Evolutionary conservation across 2,888 invertebrate species (phyloP).

Genomic region (Sipha maydis): DNA sequence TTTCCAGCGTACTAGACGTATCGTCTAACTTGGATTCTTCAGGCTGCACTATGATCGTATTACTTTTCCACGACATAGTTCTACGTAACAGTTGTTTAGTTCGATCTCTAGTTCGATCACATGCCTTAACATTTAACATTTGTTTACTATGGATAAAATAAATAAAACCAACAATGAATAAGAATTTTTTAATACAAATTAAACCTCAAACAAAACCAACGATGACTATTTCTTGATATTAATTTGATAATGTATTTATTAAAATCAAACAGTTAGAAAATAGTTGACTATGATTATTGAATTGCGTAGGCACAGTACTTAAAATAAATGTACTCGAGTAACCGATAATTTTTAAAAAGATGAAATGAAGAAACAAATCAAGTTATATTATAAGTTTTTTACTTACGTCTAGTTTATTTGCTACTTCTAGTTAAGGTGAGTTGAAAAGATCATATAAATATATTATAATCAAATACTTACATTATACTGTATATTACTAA

Average conservation of each 20-base stretch:
- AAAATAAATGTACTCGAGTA: not conserved
- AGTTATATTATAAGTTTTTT: not conserved
- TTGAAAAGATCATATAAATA: no score
- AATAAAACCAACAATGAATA: constrained; percentile 11
- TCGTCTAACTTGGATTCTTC: constrained; percentile 49
- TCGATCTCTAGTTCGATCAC: constrained; percentile 79
- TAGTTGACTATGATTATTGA: not conserved
- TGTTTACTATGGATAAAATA: constrained; percentile 39
- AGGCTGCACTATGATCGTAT: constrained; percentile 39
- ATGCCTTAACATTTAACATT: constrained; percentile 69
- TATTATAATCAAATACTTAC: no score
- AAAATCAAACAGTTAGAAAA: not conserved
- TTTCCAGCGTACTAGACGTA: constrained; percentile 20
- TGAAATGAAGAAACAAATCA: not conserved
- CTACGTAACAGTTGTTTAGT: constrained; percentile 78
- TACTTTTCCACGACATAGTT: constrained; percentile 63
- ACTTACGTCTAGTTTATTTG: not conserved
- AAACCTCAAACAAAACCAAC: no score
- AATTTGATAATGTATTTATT: not conserved
- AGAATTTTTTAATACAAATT: not conserved
- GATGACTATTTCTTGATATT: not conserved
- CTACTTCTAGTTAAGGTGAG: no score
- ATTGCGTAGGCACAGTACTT: not conserved
- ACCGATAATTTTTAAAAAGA: not conserved
- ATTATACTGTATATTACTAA: no score